These are phyloP conservation scores for Conus canariensis DNA, from an alignment of 2,888 invertebrate species.

Conservation along the genomic window DNA sequence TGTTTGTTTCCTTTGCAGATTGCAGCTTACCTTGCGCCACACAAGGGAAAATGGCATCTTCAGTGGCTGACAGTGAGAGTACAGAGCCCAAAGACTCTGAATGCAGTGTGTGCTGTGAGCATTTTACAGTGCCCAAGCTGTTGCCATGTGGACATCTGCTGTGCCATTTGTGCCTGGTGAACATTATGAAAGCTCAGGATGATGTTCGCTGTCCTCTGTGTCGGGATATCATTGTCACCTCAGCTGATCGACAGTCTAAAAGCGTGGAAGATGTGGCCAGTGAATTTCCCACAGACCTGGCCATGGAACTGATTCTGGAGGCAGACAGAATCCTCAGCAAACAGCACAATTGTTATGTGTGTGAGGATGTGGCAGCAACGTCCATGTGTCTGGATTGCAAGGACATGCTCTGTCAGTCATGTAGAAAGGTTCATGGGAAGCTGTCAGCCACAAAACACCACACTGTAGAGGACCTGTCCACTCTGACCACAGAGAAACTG, in stretches of 20 bases:
- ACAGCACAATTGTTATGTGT: conserved; percentile 6
- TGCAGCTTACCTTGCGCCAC: neutral
- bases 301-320: conserved; percentile 16
- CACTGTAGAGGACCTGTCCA: conserved; percentile 25
- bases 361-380: conserved; percentile 8
- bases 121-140: neutral
- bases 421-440: neutral
- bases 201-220: conserved; percentile 17
- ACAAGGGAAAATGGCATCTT: neutral
- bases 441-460: neutral
- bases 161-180: conserved; percentile 16
- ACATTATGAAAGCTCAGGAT: neutral
- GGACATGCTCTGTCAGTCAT: conserved; percentile 29
- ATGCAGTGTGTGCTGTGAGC: neutral
- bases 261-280: conserved; percentile 6
- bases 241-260: neutral
- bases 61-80: too few relatives aligned
- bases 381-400: conserved; percentile 22
- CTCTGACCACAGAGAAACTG: conserved; percentile 20
- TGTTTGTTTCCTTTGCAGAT: neutral
- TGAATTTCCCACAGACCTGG: conserved; percentile 26
- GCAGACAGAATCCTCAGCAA: neutral
- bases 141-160: conserved; percentile 22
- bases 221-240: neutral
- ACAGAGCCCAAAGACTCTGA: neutral